phyloP scores from a whole-genome alignment of 1,140 invertebrate species.

The Adelges cooleyi region DNA sequence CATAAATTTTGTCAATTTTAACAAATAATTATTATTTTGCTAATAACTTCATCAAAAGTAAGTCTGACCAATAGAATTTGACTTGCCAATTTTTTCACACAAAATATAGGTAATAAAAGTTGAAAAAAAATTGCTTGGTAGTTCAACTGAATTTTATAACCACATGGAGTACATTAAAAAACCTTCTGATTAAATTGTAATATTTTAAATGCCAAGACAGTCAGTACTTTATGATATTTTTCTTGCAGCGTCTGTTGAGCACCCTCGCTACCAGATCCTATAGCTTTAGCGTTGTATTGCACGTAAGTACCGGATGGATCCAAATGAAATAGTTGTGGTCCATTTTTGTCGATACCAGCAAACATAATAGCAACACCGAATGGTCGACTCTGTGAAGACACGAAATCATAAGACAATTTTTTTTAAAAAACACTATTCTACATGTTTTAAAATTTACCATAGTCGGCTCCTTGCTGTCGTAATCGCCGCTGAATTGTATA shows the following conservation, averaged over 20 bases:
- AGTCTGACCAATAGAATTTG: no score
- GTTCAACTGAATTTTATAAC: no score
- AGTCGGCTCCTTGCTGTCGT: conserved; percentile 88
- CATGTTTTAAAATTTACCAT: conserved; percentile 50
- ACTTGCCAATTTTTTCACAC: no score
- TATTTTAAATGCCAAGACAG: no score
- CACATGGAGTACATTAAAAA: no score
- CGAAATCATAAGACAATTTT: neutral
- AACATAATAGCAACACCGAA: conserved; percentile 96
- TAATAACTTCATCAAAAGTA: no score
- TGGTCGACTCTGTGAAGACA: conserved; percentile 63
- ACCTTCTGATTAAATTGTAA: no score
- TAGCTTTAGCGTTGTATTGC: conserved; percentile 96
- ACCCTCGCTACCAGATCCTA: conserved; percentile 97
- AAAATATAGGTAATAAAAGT: no score
- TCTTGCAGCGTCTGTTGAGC: conserved; percentile 94
- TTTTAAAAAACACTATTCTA: neutral
- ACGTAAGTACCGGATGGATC: conserved; percentile 97
- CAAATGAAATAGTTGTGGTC: conserved; percentile 88
- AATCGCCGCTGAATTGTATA: conserved; percentile 90
- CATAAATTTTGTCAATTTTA: no score
- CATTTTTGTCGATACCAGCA: conserved; percentile 74
- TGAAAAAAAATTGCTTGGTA: no score
- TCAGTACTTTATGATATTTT: conserved; percentile 63
- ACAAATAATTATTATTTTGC: no score